phyloP scores from a whole-genome alignment of 2,113 vertebrate species.

The Pseudonaja textilis region DNA sequence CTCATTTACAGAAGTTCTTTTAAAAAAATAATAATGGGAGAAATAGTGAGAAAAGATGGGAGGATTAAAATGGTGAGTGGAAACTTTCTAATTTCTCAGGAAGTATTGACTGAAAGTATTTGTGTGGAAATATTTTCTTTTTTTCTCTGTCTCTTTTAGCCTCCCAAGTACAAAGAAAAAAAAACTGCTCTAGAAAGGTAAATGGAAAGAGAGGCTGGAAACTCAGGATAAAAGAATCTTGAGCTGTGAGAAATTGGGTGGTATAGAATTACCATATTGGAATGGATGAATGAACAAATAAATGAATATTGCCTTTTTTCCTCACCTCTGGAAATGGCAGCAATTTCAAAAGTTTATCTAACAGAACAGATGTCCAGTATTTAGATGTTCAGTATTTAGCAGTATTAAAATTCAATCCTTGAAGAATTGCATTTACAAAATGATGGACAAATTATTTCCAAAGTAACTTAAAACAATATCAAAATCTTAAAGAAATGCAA shows the following conservation, averaged over 20 bases:
- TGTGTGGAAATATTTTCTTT: not conserved
- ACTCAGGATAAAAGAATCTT: not conserved
- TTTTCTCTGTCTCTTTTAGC: not conserved
- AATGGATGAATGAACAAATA: not conserved
- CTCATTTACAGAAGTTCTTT: not conserved
- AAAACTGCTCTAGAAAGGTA: not conserved
- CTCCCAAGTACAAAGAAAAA: not conserved
- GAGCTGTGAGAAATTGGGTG: not conserved
- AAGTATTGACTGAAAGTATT: not conserved
- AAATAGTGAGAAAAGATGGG: not conserved
- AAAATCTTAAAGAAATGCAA: slow-evolving; percentile 4
- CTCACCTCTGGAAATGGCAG: not conserved
- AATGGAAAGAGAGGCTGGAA: not conserved
- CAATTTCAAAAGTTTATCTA: not conserved
- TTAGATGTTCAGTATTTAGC: not conserved
- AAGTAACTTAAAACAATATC: not conserved
- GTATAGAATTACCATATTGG: not conserved
- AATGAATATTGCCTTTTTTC: not conserved
- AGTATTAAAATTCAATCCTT: not conserved
- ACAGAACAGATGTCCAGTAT: not conserved
- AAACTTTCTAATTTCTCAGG: not conserved
- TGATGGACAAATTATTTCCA: not conserved
- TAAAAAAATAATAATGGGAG: not conserved
- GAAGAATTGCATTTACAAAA: not conserved
- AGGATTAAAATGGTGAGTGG: not conserved